Conservation (phyloP, 92 coral and sea anemone species). For the Porites cylindrica region DNA sequence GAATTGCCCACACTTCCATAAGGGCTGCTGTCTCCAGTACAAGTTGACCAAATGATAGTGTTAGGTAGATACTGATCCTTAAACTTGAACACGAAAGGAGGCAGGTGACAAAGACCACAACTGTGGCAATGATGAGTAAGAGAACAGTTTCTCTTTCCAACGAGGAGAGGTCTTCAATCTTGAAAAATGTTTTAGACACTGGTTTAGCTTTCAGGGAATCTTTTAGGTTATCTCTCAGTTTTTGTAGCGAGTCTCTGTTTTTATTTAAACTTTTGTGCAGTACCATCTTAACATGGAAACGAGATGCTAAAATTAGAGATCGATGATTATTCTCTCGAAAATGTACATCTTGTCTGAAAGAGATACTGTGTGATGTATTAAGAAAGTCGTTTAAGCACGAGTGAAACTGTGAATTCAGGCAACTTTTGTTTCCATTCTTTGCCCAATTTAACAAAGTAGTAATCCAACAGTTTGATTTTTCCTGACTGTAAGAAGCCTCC, state of each 20-base stretch:
- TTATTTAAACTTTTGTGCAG: background rate
- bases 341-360: constrained; percentile 37
- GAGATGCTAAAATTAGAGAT: constrained; percentile 38
- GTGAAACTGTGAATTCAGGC: constrained; percentile 35
- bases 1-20: background rate
- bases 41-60: constrained; percentile 22
- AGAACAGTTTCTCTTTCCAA: constrained; percentile 12
- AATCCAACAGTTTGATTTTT: constrained; percentile 53
- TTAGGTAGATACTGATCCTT: background rate
- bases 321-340: background rate
- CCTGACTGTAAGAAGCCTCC: constrained; percentile 11
- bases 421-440: constrained; percentile 7
- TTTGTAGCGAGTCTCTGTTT: constrained; percentile 9
- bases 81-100: constrained; percentile 8
- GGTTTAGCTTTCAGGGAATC: background rate
- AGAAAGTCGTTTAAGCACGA: constrained; percentile 38
- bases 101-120: background rate
- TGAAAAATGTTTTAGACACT: constrained; percentile 13
- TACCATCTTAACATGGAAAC: constrained; percentile 41
- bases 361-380: background rate
- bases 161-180: constrained; percentile 31
- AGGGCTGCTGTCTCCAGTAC: constrained; percentile 27
- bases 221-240: background rate
- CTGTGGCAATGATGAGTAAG: background rate
- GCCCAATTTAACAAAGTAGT: constrained; percentile 54